Base-by-base conservation (phyloP, 2,888 invertebrate genomes). In the Carterocephalus palaemon region DNA sequence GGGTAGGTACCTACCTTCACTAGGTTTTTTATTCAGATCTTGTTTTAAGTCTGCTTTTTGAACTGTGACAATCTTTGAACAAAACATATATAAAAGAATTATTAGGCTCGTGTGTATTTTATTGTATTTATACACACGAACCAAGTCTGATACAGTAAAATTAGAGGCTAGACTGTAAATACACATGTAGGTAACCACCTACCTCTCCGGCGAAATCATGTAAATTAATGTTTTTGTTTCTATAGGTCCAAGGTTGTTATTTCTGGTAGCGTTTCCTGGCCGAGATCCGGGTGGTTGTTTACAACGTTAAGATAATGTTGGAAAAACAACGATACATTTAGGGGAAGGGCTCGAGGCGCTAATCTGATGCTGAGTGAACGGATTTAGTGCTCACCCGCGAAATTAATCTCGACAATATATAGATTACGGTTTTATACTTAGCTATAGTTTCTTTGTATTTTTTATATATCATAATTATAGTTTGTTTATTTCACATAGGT, bases 341-440 rank as follows among this genome's bases (percentile, higher is more conserved):
- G 69, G 70, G 67, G 67, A 63, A 64, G 61, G 65, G 23, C 38
- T 63, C 47, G 56, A 70, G 66, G 64, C 60, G 70, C 65, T 81
- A 77, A 81, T 80, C 82, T 79, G 76, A 78, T 80, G 68, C 64
- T 60, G 75, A 76, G 73, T 75, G 75, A 77, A 81, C 78, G 79
- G 78, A 79, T 80, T 79, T 79, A 75, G 71, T 73, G 70, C 62
- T 29, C 67, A 73, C 73, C 71, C 60, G 59, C 64, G 63, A 72
- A 69, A 73, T 70, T 71, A 73, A 75, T 72, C 70, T 71, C 63
- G 64, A 54, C 59, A 48, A 54, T 47, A 46, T 47, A 46, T 37
- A 48, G 47, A 39, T 43, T 51, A 43, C 43, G 32, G 46, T 32
- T 43, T 23, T 15, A 32, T 26, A 33, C 19, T 33, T 24, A 24